A percentile compares a stretch with the other conserved stretches of the same genome.
Evolutionary conservation across 2,797 vertebrate species (phyloP).

Genomic region (Tapirus indicus): DNA sequence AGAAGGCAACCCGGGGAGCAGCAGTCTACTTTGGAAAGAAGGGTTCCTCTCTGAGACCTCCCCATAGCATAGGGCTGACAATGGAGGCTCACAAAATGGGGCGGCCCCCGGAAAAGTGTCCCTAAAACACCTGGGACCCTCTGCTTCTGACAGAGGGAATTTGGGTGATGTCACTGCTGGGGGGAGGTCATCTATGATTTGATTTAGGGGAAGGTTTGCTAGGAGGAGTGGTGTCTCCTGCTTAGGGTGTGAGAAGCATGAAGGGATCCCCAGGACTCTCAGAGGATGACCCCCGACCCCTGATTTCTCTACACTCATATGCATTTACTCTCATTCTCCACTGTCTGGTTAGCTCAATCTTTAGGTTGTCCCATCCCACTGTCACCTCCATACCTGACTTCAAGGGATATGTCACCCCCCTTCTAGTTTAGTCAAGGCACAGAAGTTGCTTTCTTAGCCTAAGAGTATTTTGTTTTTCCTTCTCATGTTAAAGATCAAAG

Average conservation of each 20-base stretch:
- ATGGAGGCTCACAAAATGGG: background rate
- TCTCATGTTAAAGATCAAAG: conserved; percentile 8
- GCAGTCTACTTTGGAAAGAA: background rate
- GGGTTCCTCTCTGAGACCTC: background rate
- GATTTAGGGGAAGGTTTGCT: too few relatives aligned
- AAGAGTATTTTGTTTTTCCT: conserved; percentile 20
- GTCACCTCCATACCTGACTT: background rate
- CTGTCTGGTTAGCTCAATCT: background rate
- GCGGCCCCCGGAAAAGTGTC: background rate
- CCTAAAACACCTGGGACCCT: background rate
- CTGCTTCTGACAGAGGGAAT: background rate
- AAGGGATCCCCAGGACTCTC: background rate
- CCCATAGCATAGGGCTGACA: background rate
- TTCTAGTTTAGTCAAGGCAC: background rate
- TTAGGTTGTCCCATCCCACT: background rate
- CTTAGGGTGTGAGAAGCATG: background rate
- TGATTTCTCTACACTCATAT: background rate
- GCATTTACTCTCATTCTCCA: background rate
- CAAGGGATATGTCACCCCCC: accelerated
- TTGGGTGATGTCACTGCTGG: background rate
- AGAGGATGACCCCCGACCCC: background rate
- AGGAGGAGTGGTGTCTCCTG: background rate
- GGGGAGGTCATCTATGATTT: background rate
- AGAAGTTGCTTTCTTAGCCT: background rate
- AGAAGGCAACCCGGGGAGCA: background rate